phyloP scores from a whole-genome alignment of 2,113 vertebrate species.

The Gymnobelideus leadbeateri region DNA sequence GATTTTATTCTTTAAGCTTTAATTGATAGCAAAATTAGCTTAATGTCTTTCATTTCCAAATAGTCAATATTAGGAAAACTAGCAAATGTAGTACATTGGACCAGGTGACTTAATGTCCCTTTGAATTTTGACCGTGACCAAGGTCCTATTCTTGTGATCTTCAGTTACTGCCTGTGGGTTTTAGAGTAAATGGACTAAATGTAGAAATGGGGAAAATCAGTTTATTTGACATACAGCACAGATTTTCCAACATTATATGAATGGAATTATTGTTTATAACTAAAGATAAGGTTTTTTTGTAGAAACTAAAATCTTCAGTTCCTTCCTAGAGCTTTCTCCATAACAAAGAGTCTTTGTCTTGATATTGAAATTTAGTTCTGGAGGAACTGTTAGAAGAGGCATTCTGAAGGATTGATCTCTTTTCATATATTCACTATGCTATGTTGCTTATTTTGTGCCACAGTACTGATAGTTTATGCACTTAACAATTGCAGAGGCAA shows the following conservation, averaged over 20 bases:
- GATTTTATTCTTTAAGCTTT: not conserved
- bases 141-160: not conserved
- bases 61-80: not conserved
- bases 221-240: not conserved
- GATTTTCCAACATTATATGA: not conserved
- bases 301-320: not conserved
- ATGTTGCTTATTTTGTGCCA: not conserved
- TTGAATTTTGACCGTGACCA: not conserved
- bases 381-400: not conserved
- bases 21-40: not conserved
- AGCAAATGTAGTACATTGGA: fast-evolving
- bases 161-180: not conserved
- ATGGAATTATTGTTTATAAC: not conserved
- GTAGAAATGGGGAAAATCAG: fast-evolving
- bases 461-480: fast-evolving
- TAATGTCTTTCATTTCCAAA: not conserved
- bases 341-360: not conserved
- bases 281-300: too few species aligned
- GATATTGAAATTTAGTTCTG: not conserved
- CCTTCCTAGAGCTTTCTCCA: not conserved
- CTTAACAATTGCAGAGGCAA: not conserved
- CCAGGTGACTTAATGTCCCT: not conserved
- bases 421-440: not conserved
- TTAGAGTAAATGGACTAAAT: not conserved
- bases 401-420: not conserved